phyloP scores from a whole-genome alignment of 2,113 vertebrate genomes.

The Trichechus manatus region DNA sequence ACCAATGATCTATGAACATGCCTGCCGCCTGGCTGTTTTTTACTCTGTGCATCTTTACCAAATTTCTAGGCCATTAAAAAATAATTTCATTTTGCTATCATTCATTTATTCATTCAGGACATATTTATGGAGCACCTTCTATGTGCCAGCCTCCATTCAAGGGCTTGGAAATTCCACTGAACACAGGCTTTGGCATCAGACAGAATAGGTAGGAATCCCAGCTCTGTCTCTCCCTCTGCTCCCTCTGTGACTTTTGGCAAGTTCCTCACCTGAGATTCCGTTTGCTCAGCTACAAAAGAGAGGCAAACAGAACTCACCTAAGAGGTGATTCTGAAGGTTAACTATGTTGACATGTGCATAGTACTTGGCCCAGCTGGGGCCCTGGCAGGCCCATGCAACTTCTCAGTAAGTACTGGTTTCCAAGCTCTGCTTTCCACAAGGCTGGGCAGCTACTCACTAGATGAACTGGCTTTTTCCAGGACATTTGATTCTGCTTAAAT shows the following conservation, averaged over 20 bases:
- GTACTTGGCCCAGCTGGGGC: background rate
- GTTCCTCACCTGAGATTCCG: background rate
- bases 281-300: background rate
- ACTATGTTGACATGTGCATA: background rate
- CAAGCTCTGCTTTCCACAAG: rapidly evolving
- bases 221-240: background rate
- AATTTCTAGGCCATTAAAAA: background rate
- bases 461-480: rapidly evolving
- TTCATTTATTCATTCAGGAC: no score
- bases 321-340: background rate
- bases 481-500: rapidly evolving
- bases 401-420: background rate
- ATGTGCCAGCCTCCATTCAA: background rate
- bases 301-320: background rate
- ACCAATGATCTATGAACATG: background rate
- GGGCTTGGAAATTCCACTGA: background rate
- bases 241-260: background rate
- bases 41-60: background rate
- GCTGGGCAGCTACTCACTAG: background rate
- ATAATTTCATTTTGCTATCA: background rate
- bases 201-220: background rate
- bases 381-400: no score
- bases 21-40: background rate
- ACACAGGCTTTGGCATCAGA: background rate
- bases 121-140: no score